Base-by-base conservation (phyloP, 2,888 invertebrate species). In the Vandiemenella viatica region DNA sequence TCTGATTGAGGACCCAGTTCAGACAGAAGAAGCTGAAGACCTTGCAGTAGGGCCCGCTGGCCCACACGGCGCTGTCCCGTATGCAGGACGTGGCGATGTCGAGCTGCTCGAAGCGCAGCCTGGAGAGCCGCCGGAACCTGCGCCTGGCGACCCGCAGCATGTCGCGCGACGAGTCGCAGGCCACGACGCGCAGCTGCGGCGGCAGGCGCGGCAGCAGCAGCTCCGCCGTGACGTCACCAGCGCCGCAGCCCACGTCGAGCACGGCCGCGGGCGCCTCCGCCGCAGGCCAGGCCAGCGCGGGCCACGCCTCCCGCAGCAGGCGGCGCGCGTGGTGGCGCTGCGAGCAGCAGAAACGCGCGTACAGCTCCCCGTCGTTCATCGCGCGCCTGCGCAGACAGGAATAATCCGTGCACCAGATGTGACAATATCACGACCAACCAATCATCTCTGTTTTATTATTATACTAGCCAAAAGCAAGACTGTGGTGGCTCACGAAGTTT, bases 1-100 rank as follows among this genome's bases (percentile, higher is more conserved):
- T n/a, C n/a, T n/a, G n/a, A n/a, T n/a, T n/a, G n/a, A n/a, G 75
- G 23, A 86, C 76, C 87, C 87, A 87, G 59, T 87, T 85, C 4
- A 88, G 67, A 53, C 83, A 78, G 62, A 84, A 85, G 61, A 86
- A 85, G 0, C 86, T 86, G 46, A 83, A 76, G 1, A 76, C 73
- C 59, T 84, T 81, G 59, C 80, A 73, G 58, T 80, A 86, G 21
- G 32, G 32, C 32, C 13, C 32, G 13, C 10, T 10, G 13, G 3
- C 2, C 32, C 32, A 32, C 3, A 32, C 13, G 32, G 32, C 32
- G 32, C 13, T 13, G 13, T 32, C n/a, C 13, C n/a, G 2, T 10
- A 32, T 2, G 32, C 10, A n/a, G 3, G 32, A n/a, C 13, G 10
- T n/a, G 3, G 32, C 32, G 32, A 32, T 32, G 32, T 32, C 32